Percentiles rank a stretch among this genome's conserved stretches.
Conservation (phyloP, 2,113 vertebrate species). For the Psettodes erumei region DNA sequence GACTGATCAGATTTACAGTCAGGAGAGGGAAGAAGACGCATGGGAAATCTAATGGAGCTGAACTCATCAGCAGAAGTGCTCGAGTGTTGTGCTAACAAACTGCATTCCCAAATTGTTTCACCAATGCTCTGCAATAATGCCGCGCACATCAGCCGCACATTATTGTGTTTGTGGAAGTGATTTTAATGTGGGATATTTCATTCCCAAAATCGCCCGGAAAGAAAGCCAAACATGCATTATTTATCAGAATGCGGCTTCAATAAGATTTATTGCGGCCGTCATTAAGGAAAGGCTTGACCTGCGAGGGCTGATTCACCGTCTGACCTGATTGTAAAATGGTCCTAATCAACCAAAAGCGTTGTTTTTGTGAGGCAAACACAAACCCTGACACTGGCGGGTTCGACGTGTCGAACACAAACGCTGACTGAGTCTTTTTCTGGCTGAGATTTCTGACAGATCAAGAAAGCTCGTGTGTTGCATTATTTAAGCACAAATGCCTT, state of each 20-base stretch:
- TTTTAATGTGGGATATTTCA: slow-evolving; percentile 60
- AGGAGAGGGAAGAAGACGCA: slow-evolving; percentile 47
- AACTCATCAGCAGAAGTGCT: slow-evolving; percentile 50
- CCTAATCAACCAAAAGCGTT: not conserved
- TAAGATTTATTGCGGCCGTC: slow-evolving; percentile 36
- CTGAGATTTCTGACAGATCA: slow-evolving; percentile 38
- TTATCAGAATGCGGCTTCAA: slow-evolving; percentile 49
- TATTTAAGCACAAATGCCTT: slow-evolving; percentile 50
- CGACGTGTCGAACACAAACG: slow-evolving; percentile 24
- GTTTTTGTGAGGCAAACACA: not conserved
- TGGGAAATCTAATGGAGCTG: slow-evolving; percentile 56
- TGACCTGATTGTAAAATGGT: not conserved
- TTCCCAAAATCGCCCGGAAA: slow-evolving; percentile 40
- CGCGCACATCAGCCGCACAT: slow-evolving; percentile 31
- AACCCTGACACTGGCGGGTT: not conserved
- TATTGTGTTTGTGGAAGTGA: slow-evolving; percentile 35
- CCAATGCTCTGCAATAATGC: slow-evolving; percentile 20
- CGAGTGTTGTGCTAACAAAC: slow-evolving; percentile 37
- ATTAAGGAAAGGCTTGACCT: slow-evolving; percentile 9
- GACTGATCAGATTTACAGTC: slow-evolving; percentile 64
- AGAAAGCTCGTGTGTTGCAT: slow-evolving; percentile 40
- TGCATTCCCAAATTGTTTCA: slow-evolving; percentile 42
- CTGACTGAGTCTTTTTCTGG: slow-evolving; percentile 32
- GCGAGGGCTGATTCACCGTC: not conserved
- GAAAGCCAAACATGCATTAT: slow-evolving; percentile 60